These are phyloP conservation scores for Taurulus bubalis DNA, from an alignment of 2,113 vertebrate species.

Conservation along the genomic window DNA sequence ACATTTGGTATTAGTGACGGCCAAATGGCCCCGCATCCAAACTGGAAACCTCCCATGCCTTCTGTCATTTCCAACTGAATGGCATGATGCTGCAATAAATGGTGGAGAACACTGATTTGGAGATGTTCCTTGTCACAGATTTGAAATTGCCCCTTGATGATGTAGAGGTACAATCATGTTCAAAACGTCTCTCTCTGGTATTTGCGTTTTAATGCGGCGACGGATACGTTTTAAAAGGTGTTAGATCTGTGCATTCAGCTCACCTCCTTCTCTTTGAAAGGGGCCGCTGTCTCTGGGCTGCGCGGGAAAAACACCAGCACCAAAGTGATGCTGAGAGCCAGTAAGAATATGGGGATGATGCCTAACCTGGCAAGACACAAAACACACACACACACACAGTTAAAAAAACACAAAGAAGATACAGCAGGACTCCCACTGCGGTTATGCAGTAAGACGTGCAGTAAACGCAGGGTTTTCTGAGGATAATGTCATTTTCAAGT, in stretches of 20 bases:
- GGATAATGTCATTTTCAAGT: slow-evolving; percentile 20
- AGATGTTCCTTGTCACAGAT: neutral
- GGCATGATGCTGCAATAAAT: slow-evolving; percentile 12
- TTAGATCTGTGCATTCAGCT: slow-evolving; percentile 25
- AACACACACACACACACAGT: neutral
- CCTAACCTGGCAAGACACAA: slow-evolving; percentile 80
- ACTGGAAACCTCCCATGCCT: slow-evolving; percentile 17
- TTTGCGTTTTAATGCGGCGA: neutral
- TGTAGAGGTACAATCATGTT: neutral
- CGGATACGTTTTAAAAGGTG: neutral
- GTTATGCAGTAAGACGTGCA: neutral
- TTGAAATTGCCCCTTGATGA: neutral
- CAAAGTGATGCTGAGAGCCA: slow-evolving; percentile 84
- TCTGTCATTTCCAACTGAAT: slow-evolving; percentile 24
- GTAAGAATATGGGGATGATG: slow-evolving; percentile 81
- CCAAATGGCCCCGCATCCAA: slow-evolving; percentile 39
- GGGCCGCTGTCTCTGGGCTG: slow-evolving; percentile 79
- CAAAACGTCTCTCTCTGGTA: neutral
- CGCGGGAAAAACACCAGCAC: slow-evolving; percentile 87
- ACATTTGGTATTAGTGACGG: slow-evolving; percentile 49
- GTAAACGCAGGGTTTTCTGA: slow-evolving; percentile 3
- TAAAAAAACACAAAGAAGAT: neutral
- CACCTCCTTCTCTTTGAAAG: slow-evolving; percentile 85
- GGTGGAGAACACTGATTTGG: neutral
- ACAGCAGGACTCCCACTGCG: neutral